Conservation (phyloP, 2,888 invertebrate species). For the Drosophila seclusa region DNA sequence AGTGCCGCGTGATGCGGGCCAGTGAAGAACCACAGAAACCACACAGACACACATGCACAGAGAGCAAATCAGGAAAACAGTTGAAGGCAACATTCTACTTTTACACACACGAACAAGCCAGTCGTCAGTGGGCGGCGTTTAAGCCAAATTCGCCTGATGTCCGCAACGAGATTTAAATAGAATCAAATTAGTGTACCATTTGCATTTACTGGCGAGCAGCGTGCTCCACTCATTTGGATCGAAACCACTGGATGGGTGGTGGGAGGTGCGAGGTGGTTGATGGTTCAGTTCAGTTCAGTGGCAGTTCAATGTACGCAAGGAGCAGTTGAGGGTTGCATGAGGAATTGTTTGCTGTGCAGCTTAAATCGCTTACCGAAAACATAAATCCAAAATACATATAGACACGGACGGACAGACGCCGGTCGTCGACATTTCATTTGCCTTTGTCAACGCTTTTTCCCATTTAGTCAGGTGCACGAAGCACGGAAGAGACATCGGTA, state of each 20-base stretch:
- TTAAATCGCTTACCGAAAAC: constrained; percentile 77
- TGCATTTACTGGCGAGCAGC: constrained; percentile 50
- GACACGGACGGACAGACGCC: constrained; percentile 24
- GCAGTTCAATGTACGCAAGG: constrained; percentile 64
- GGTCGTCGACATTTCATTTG: constrained; percentile 66
- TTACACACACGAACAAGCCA: constrained; percentile 55
- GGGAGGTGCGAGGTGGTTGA: background rate
- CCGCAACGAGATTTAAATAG: constrained; percentile 82
- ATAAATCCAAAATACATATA: constrained; percentile 73
- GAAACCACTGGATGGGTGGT: background rate
- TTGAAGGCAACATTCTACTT: constrained; percentile 9
- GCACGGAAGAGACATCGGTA: constrained; percentile 38
- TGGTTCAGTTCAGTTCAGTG: background rate
- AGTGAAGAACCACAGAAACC: constrained; percentile 19
- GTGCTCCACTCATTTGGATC: constrained; percentile 46
- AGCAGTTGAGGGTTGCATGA: constrained; percentile 49
- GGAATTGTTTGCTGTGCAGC: constrained; percentile 74
- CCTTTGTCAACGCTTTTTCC: constrained; percentile 72
- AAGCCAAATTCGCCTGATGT: constrained; percentile 76
- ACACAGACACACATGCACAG: constrained; percentile 12
- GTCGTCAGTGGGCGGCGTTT: constrained; percentile 78
- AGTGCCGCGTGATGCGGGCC: constrained; percentile 71
- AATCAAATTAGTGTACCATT: constrained; percentile 80
- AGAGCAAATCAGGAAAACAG: constrained; percentile 23
- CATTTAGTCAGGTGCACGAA: constrained; percentile 73